These are phyloP conservation scores for Perithous albicinctus DNA, from an alignment of 2,888 invertebrate genomes.

Conservation along the genomic window DNA sequence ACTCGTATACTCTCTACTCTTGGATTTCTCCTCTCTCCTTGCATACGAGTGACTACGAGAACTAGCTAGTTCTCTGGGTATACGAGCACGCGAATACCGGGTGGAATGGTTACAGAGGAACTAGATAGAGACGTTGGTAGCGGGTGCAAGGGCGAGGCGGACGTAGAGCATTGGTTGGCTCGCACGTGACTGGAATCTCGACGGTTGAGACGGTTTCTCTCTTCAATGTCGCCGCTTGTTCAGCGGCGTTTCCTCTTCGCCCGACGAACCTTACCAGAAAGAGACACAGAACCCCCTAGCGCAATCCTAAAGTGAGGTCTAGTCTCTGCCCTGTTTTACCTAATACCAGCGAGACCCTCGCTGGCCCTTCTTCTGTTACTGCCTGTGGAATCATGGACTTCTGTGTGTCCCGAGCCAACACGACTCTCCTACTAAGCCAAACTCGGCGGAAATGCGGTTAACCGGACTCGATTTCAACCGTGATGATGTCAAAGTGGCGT, in stretches of 20 bases:
- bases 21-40: constrained; percentile 13
- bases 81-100: constrained; percentile 66
- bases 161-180: constrained; percentile 74
- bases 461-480: constrained; percentile 20
- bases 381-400: constrained; percentile 20
- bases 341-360: constrained; percentile 1
- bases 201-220: constrained; percentile 67
- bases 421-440: constrained; percentile 1
- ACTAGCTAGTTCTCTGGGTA: constrained; percentile 25
- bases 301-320: constrained; percentile 47
- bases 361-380: background rate
- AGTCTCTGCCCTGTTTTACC: constrained; percentile 11
- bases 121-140: constrained; percentile 73
- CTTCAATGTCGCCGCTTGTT: constrained; percentile 70
- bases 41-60: constrained; percentile 33
- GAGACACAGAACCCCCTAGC: constrained; percentile 28
- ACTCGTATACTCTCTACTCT: constrained; percentile 14
- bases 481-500: background rate
- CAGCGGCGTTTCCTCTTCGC: constrained; percentile 47
- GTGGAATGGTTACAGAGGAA: constrained; percentile 69
- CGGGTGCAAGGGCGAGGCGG: constrained; percentile 8
- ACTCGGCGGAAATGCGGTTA: constrained; percentile 29
- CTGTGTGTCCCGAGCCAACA: constrained; percentile 25
- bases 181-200: constrained; percentile 80
- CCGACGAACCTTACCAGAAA: constrained; percentile 9